phyloP scores from a whole-genome alignment of 2,888 invertebrate genomes.

The Pyrocoelia pectoralis region DNA sequence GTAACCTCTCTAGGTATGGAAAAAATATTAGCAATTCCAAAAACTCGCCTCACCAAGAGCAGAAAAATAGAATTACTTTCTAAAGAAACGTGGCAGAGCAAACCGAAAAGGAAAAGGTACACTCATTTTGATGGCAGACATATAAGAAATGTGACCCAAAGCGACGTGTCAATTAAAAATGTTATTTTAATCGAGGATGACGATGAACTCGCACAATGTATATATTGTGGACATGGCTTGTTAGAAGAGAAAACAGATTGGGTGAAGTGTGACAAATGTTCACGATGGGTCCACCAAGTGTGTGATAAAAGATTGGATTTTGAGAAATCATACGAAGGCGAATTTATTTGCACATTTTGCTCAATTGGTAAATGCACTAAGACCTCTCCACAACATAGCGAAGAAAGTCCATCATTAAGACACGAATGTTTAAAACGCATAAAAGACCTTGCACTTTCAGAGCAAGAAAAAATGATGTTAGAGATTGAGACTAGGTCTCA shows the following conservation, averaged over 20 bases:
- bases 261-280: not conserved
- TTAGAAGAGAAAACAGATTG: not conserved
- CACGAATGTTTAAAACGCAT: not conserved
- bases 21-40: not conserved
- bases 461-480: not conserved
- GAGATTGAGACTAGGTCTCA: not conserved
- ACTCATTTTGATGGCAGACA: not conserved
- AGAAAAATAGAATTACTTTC: too few species aligned
- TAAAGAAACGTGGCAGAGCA: not conserved
- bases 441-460: not conserved
- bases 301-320: not conserved
- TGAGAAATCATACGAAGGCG: not conserved
- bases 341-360: not conserved
- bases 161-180: not conserved
- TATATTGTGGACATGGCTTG: not conserved
- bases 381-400: not conserved
- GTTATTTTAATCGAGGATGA: not conserved
- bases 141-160: not conserved
- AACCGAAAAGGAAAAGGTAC: not conserved
- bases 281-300: not conserved
- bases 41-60: not conserved
- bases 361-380: too few species aligned
- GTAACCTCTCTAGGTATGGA: not conserved
- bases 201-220: not conserved
- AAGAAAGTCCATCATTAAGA: not conserved